Percentiles rank a stretch among this genome's conserved stretches.
phyloP scores from a whole-genome alignment of 2,888 invertebrate species.

The Ophion obscuratus region DNA sequence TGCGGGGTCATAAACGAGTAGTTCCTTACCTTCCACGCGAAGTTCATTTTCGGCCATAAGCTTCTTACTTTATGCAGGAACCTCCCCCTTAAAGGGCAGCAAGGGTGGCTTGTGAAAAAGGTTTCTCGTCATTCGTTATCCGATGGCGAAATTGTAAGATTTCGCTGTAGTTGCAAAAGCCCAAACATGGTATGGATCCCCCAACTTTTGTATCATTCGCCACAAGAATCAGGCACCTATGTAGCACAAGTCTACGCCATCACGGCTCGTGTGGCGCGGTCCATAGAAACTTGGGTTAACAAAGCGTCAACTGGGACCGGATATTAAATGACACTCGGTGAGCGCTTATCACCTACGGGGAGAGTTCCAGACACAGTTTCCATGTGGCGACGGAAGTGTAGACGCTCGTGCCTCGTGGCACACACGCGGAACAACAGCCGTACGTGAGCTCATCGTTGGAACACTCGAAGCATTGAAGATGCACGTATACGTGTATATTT shows the following conservation, averaged over 20 bases:
- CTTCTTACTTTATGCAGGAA: too few relatives aligned
- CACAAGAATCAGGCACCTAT: not conserved
- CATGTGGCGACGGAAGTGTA: slow-evolving; percentile 29
- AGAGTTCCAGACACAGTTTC: slow-evolving; percentile 18
- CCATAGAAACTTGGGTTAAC: slow-evolving; percentile 69
- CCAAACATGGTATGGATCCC: not conserved
- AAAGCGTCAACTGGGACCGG: slow-evolving; percentile 61
- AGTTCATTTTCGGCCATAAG: too few relatives aligned
- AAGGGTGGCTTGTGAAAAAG: not conserved
- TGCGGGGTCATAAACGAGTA: too few relatives aligned
- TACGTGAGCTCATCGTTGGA: slow-evolving; percentile 5
- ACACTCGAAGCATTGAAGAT: slow-evolving; percentile 1
- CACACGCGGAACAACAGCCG: not conserved
- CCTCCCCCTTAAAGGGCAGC: too few relatives aligned
- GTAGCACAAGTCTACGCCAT: not conserved
- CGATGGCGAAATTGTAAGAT: not conserved
- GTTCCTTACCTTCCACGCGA: too few relatives aligned
- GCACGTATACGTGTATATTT: not conserved
- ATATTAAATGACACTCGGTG: slow-evolving; percentile 57
- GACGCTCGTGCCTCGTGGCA: slow-evolving; percentile 22
- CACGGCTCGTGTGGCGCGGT: slow-evolving; percentile 59
- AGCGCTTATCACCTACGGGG: slow-evolving; percentile 32
- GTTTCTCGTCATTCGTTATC: not conserved
- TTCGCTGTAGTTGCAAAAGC: not conserved
- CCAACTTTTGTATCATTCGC: not conserved